Evolutionary conservation across 1,140 invertebrate species (phyloP), one percentile per base, ranked within the genome.

Genomic region (Callitettix versicolor): DNA sequence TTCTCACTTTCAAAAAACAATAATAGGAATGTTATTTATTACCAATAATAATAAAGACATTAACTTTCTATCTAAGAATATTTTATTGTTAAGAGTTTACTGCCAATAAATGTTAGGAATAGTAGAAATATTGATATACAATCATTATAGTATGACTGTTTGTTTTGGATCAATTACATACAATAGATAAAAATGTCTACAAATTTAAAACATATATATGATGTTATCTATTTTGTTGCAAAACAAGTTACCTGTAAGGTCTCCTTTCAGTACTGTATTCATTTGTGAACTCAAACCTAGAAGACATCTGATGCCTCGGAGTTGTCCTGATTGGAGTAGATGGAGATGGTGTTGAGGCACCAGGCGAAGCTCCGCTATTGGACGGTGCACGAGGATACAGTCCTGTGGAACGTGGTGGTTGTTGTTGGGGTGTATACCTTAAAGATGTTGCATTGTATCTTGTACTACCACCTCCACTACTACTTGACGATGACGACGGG

Each of bases 381-480:
- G 58, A 56, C 36, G 53, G 21, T 12, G 18, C 20, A 12, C 41
- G 49, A 26, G 58, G 18, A 40, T 55, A 55, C 17, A 46, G n/a
- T 18, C 11, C 4, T 34, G 22, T 24, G 20, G 48, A 34, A 15
- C 42, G 21, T 14, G 38, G 26, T 26, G 18, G 18, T 26, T n/a
- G 11, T 17, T 43, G 30, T 22, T 49, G 54, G 3, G 42, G 64
- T 65, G 46, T 68, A 65, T 22, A 70, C 66, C 40, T 65, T 64
- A 49, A 64, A 64, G 26, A 24, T 51, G 41, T 18, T 33, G 41
- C 24, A 22, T 11, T 33, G 18, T 14, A 12, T 12, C 15, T 42
- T 3, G 42, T 24, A 24, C 51, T 24, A 3, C 52, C 41, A 2
- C 53, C 38, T 48, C 62, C 38, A 60, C 60, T 44, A 63, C 66